Conservation (phyloP, 2,797 vertebrate species). For the Clarias laeviceps region DNA sequence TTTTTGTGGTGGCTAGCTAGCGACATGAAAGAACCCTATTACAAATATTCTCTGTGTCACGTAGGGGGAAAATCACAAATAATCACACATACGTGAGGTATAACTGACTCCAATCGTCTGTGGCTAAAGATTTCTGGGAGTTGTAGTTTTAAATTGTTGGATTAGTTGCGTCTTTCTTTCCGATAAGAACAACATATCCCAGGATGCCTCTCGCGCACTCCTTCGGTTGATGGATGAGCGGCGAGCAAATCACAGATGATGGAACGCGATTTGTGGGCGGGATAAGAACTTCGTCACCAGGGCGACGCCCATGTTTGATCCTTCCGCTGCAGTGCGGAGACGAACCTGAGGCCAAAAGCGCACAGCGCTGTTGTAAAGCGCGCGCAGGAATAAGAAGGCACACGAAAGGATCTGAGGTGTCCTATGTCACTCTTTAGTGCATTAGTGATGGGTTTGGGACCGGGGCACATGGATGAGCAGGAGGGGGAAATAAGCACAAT, state of each 20-base stretch:
- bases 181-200: neutral
- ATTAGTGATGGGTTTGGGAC: neutral
- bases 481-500: neutral
- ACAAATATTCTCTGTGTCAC: neutral
- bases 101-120: neutral
- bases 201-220: neutral
- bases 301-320: constrained; percentile 27
- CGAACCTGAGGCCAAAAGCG: constrained; percentile 7
- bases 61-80: neutral
- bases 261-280: neutral
- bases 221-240: neutral
- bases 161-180: neutral
- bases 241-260: neutral
- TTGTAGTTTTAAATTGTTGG: neutral
- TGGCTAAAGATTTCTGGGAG: neutral
- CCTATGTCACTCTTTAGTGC: neutral
- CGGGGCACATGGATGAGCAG: neutral
- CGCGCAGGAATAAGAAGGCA: neutral
- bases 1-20: neutral
- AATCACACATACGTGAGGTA: neutral
- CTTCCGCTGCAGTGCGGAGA: constrained; percentile 30
- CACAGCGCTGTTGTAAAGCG: neutral
- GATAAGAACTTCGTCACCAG: neutral
- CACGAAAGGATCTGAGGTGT: neutral
- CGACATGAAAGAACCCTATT: neutral